Evolutionary conservation across 2,797 vertebrate species (phyloP).

Genomic region (Schizopygopsis pylzovi): DNA sequence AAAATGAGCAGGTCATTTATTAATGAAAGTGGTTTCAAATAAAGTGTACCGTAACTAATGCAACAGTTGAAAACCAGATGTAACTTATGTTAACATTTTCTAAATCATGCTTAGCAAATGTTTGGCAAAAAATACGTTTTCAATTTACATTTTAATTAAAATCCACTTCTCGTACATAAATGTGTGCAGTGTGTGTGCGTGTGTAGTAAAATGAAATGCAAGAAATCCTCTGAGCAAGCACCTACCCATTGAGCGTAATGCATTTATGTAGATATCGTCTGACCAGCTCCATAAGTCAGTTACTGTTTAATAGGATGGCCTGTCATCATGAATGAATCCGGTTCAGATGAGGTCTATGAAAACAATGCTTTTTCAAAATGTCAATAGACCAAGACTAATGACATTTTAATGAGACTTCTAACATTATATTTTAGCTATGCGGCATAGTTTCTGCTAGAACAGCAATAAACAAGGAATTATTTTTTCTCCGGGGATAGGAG

Average conservation of each 20-base stretch:
- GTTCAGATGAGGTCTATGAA: conserved; percentile 46
- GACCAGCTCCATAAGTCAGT: conserved; percentile 25
- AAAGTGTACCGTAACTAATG: neutral
- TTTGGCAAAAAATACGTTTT: neutral
- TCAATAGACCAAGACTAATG: conserved; percentile 57
- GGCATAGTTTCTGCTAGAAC: conserved; percentile 47
- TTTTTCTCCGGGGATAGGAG: conserved; percentile 38
- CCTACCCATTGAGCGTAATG: neutral
- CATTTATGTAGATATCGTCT: conserved; percentile 16
- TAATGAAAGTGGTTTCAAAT: neutral
- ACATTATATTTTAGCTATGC: conserved; percentile 57
- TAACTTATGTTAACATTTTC: neutral
- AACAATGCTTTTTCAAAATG: conserved; percentile 59
- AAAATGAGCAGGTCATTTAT: neutral
- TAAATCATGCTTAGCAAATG: too few species aligned
- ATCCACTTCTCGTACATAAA: neutral
- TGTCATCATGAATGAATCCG: conserved; percentile 35
- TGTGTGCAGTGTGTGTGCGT: neutral
- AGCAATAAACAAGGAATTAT: conserved; percentile 55
- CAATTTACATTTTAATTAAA: neutral
- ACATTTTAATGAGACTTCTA: conserved; percentile 61
- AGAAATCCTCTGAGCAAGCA: neutral
- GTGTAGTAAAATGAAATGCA: neutral
- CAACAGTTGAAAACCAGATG: too few species aligned
- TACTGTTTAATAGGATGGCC: conserved; percentile 37